A percentile compares a stretch with the other conserved stretches of the same genome.
Conservation (phyloP, 2,888 invertebrate species). For the Ochropacha duplaris region DNA sequence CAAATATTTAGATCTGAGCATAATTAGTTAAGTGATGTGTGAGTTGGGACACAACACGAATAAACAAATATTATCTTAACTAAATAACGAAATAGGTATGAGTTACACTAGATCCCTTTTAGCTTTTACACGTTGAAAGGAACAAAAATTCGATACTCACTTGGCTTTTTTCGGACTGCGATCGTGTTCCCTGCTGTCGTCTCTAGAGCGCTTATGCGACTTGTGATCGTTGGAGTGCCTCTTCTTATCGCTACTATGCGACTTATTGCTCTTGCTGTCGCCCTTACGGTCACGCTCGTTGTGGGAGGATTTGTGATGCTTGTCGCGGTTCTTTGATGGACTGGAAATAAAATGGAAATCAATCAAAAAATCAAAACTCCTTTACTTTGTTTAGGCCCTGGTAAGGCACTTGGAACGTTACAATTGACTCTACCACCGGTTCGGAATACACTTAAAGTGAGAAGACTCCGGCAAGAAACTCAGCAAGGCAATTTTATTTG, state of each 20-base stretch:
- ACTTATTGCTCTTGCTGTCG: conserved; percentile 40
- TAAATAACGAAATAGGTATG: too few species aligned
- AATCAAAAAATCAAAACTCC: too few species aligned
- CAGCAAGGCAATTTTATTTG: too few species aligned
- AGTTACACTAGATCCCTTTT: not conserved
- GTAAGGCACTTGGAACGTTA: too few species aligned
- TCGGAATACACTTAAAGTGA: too few species aligned
- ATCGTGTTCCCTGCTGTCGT: conserved; percentile 87
- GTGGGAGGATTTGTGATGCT: conserved; percentile 72
- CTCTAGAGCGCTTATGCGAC: conserved; percentile 88
- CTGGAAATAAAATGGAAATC: conserved; percentile 39
- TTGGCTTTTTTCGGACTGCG: conserved; percentile 88
- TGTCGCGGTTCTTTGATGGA: conserved; percentile 76
- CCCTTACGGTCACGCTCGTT: conserved; percentile 44
- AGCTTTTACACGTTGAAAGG: not conserved
- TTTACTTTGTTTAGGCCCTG: too few species aligned
- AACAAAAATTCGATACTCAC: conserved; percentile 59
- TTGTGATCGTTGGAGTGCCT: conserved; percentile 56
- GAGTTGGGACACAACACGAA: too few species aligned
- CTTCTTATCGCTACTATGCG: conserved; percentile 62
- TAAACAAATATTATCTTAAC: too few species aligned
- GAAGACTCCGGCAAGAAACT: too few species aligned
- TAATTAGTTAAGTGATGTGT: too few species aligned
- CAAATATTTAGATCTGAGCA: too few species aligned
- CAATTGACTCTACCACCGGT: too few species aligned